Evolutionary conservation across 1,140 invertebrate genomes (phyloP).

Genomic region (Drosophila busckii): DNA sequence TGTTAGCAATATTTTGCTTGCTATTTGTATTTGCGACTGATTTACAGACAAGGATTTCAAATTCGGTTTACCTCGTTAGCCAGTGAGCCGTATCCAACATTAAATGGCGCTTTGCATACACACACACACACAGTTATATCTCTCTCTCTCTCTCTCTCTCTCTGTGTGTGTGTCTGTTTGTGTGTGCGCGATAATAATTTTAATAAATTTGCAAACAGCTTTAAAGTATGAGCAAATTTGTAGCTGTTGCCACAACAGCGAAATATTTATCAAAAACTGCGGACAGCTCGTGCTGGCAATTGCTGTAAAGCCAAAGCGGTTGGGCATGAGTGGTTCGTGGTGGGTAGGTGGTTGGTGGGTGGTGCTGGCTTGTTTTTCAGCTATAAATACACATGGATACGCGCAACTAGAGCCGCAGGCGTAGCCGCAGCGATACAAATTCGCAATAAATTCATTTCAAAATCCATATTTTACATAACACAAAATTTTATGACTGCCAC

Average conservation of each 20-base stretch:
- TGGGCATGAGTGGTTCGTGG: neutral
- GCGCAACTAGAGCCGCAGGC: neutral
- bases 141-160: too few relatives aligned
- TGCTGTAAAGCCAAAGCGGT: constrained; percentile 10
- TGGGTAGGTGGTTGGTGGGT: too few relatives aligned
- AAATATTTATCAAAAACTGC: constrained; percentile 26
- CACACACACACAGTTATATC: too few relatives aligned
- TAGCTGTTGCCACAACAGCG: constrained; percentile 4
- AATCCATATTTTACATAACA: constrained; percentile 54
- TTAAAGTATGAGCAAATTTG: constrained; percentile 28
- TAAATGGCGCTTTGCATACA: too few relatives aligned
- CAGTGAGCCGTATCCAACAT: constrained; percentile 16
- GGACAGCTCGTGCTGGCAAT: too few relatives aligned
- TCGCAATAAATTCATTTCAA: constrained; percentile 54
- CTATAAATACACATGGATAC: neutral
- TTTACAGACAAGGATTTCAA: neutral
- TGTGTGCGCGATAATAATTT: constrained; percentile 16
- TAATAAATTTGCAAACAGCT: constrained; percentile 34
- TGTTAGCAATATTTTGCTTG: too few relatives aligned
- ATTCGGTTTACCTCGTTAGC: constrained; percentile 18
- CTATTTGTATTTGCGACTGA: constrained; percentile 21
- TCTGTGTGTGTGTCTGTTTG: too few relatives aligned
- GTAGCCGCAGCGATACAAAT: constrained; percentile 32
- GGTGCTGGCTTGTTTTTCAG: too few relatives aligned
- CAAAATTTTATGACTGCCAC: constrained; percentile 40